Conservation (phyloP, 2,113 vertebrate species). For the Pseudopipra pipra region DNA sequence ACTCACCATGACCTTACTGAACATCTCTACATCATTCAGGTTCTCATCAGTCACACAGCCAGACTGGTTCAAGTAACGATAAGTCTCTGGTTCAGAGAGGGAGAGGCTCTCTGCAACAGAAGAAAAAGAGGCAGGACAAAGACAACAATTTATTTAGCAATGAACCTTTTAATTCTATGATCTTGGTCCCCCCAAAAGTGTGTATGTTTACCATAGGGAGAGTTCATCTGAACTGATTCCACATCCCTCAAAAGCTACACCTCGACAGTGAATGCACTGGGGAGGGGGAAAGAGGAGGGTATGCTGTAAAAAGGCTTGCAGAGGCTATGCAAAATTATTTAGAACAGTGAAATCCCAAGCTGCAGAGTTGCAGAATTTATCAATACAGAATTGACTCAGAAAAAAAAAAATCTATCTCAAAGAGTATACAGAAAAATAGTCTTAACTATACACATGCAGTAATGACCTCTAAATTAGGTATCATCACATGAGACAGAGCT, state of each 20-base stretch:
- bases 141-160: background rate
- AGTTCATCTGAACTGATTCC: background rate
- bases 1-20: constrained; percentile 88
- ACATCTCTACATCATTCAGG: constrained; percentile 84
- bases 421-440: background rate
- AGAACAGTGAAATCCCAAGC: background rate
- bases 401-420: background rate
- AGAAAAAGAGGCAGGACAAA: background rate
- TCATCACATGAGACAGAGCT: background rate
- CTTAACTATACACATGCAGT: background rate
- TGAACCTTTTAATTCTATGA: background rate
- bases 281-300: background rate
- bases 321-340: background rate
- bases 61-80: constrained; percentile 87
- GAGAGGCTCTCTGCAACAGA: constrained; percentile 79
- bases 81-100: constrained; percentile 80
- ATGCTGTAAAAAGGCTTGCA: background rate
- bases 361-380: background rate
- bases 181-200: background rate
- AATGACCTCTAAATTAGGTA: background rate
- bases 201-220: background rate
- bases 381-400: background rate
- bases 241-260: background rate
- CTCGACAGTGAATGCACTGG: background rate
- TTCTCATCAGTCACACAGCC: constrained; percentile 83